Conservation (phyloP, 2,113 vertebrate species). For the Vireo altiloquus region DNA sequence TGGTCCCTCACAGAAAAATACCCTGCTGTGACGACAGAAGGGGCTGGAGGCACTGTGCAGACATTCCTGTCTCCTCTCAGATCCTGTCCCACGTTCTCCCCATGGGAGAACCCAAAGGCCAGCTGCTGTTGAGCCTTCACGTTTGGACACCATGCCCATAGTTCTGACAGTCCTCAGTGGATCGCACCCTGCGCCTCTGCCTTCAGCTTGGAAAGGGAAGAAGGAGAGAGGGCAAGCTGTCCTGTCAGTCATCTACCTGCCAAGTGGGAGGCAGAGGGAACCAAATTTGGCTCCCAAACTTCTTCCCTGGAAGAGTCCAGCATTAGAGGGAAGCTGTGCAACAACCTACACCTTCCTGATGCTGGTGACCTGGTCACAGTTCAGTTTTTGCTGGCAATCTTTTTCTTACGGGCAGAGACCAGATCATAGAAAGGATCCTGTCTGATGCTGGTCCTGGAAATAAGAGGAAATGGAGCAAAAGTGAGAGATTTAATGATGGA, state of each 20-base stretch:
- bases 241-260: not conserved
- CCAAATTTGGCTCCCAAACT: not conserved
- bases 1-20: not conserved
- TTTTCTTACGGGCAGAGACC: constrained; percentile 89
- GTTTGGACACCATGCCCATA: fast-evolving
- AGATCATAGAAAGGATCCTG: constrained; percentile 93
- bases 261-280: not conserved
- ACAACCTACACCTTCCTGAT: not conserved
- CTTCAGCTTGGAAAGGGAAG: not conserved
- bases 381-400: constrained; percentile 83
- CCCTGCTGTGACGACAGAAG: not conserved
- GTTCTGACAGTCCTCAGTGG: not conserved
- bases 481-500: not conserved
- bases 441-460: constrained; percentile 88
- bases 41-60: not conserved
- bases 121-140: not conserved
- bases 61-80: not conserved
- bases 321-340: not conserved
- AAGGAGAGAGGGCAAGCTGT: not conserved
- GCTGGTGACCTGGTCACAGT: not conserved
- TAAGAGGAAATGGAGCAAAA: not conserved
- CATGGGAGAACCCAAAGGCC: not conserved
- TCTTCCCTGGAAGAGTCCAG: not conserved
- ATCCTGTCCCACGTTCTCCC: not conserved
- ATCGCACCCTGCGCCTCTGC: not conserved